A percentile compares a stretch with the other conserved stretches of the same genome.
These are phyloP conservation scores for Drosophila orosa DNA, from an alignment of 1,140 invertebrate genomes.

Conservation along the genomic window DNA sequence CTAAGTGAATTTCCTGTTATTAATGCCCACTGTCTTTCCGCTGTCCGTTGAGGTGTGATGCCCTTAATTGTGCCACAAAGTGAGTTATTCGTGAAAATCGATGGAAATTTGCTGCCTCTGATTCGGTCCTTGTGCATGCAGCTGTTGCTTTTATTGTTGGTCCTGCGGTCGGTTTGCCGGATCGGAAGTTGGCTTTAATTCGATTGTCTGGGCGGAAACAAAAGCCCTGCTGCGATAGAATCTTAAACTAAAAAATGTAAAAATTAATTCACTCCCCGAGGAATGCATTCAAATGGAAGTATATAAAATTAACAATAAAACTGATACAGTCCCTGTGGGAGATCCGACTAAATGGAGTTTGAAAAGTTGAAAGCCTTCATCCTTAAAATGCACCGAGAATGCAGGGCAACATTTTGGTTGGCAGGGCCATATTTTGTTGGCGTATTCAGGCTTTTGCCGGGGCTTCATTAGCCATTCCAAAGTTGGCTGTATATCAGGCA, in stretches of 20 bases:
- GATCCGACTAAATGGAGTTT: background rate
- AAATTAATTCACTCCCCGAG: constrained; percentile 41
- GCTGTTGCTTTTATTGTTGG: constrained; percentile 17
- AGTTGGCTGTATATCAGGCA: constrained; percentile 59
- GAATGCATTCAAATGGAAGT: constrained; percentile 26
- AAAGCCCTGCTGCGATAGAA: constrained; percentile 12
- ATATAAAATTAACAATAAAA: constrained; percentile 23
- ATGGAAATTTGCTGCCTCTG: constrained; percentile 42
- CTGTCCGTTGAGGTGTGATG: constrained; percentile 39
- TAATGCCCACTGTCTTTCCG: constrained; percentile 11
- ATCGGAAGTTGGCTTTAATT: constrained; percentile 42
- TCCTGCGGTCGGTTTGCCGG: constrained; percentile 28
- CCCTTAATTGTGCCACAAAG: constrained; percentile 68
- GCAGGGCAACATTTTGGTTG: constrained; percentile 9
- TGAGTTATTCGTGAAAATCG: constrained; percentile 68
- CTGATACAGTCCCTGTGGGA: background rate
- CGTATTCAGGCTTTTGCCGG: constrained; percentile 26
- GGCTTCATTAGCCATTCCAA: constrained; percentile 73
- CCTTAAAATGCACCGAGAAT: constrained; percentile 1
- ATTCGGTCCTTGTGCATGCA: constrained; percentile 18
- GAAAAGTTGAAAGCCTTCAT: constrained; percentile 7
- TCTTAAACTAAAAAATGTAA: constrained; percentile 14
- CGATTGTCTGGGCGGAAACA: constrained; percentile 26
- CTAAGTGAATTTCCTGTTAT: background rate
- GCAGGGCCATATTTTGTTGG: constrained; percentile 11